Base-by-base conservation (phyloP, 1,140 invertebrate species). In the Hormaphis cornu region DNA sequence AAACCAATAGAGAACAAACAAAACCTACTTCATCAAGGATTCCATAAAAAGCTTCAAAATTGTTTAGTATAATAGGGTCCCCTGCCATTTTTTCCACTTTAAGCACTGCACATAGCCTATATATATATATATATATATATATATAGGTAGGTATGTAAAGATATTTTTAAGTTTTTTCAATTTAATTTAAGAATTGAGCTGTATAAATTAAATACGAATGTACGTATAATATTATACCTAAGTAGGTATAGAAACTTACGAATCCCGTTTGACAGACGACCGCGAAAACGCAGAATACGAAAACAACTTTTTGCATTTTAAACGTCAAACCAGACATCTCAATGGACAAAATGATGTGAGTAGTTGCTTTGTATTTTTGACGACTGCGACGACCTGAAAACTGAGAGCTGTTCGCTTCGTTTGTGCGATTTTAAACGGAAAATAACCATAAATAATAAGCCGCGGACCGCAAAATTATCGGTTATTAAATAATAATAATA, bases 271-370 rank as follows among this genome's bases (percentile, higher is more conserved):
- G 59, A 18, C 18, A 66, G 24, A 66, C 16, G 18, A 66, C 22
- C 18, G 42, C n/a, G 14, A 48, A 33, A 20, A 66, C 2, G 33
- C 42, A 48, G n/a, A n/a, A n/a, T 18, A 50, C 9, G 16, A 48
- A 66, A 35, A 66, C 18, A 20, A 66, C 18, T 18, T 30, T 46
- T 50, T 50, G 59, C 59, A 66, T 66, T 46, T 66, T 66, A 30
- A 48, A 16, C 24, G 59, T 63, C 9, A 10, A 61, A 59, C 28
- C 16, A 59, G n/a, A n/a, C 28, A 7, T 28, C 28, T 33, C 42
- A 12, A 46, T 16, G 12, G 8, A 46, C 12, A 46, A 46, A 46
- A 6, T 10, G 18, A 8, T n/a, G 42, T n/a, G 42, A 14, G 4
- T n/a, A 10, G 16, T 8, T 46, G 18, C 42, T 46, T n/a, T n/a